Evolutionary conservation across 2,113 vertebrate species (phyloP).

Genomic region (Monopterus albus): DNA sequence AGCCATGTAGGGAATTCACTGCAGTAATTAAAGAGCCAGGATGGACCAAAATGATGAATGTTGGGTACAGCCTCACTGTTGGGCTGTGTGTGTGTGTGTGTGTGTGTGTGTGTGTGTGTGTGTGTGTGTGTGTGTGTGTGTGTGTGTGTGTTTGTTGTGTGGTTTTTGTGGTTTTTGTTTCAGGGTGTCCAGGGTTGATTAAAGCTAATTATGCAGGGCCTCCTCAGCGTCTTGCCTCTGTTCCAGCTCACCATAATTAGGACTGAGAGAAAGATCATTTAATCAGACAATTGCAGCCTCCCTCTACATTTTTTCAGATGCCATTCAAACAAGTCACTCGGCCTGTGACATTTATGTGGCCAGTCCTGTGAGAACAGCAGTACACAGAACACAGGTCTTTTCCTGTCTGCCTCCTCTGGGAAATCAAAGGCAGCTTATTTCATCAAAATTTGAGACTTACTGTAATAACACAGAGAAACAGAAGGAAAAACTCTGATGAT

Average conservation of each 20-base stretch:
- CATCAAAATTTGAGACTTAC: conserved; percentile 30
- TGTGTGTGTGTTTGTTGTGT: conserved; percentile 1
- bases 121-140: conserved; percentile 1
- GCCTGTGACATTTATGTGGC: conserved; percentile 15
- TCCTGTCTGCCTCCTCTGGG: neutral
- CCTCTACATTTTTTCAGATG: conserved; percentile 12
- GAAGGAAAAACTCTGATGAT: neutral
- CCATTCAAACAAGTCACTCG: conserved; percentile 14
- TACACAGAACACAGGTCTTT: neutral
- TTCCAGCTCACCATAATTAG: conserved; percentile 59
- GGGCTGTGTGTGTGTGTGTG: conserved; percentile 29
- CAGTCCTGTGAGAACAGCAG: conserved; percentile 10
- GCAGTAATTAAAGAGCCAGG: conserved; percentile 77
- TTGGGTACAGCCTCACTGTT: conserved; percentile 72
- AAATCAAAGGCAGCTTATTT: conserved; percentile 36
- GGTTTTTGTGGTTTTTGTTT: conserved; percentile 37
- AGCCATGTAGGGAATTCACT: conserved; percentile 71
- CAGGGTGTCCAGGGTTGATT: conserved; percentile 54
- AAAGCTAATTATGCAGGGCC: conserved; percentile 58
- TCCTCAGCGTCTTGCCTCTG: conserved; percentile 59
- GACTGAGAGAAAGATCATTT: conserved; percentile 49
- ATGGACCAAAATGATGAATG: conserved; percentile 76
- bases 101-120: conserved; percentile 11
- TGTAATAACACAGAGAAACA: conserved; percentile 6
- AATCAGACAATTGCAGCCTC: conserved; percentile 53